Conservation (phyloP, 1,140 invertebrate species). For the Coenobita brevimanus region DNA sequence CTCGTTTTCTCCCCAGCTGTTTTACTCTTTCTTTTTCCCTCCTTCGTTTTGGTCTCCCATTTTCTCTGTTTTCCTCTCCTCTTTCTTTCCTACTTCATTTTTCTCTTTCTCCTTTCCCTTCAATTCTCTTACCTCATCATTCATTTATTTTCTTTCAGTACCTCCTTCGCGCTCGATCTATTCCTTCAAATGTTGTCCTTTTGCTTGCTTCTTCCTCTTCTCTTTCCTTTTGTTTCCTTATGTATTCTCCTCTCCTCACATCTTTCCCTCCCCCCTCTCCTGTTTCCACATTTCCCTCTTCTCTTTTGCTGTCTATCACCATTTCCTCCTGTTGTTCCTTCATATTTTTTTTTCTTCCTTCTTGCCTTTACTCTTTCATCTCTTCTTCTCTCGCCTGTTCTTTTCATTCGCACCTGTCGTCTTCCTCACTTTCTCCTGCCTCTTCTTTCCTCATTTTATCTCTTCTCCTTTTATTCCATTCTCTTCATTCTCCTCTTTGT, state of each 20-base stretch:
- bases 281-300: background rate
- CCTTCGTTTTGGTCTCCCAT: background rate
- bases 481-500: too few relatives aligned
- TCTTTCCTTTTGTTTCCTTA: background rate
- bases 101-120: background rate
- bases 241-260: background rate
- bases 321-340: too few relatives aligned
- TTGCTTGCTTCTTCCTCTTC: background rate
- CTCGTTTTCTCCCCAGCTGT: background rate
- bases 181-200: background rate
- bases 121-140: background rate
- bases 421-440: too few relatives aligned
- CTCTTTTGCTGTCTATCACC: too few relatives aligned
- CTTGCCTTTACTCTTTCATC: too few relatives aligned
- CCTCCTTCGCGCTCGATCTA: background rate
- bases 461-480: too few relatives aligned
- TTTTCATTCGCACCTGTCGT: too few relatives aligned
- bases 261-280: background rate
- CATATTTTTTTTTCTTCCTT: too few relatives aligned
- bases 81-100: background rate
- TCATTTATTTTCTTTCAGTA: background rate
- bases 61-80: background rate
- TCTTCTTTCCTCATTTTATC: too few relatives aligned
- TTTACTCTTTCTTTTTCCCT: background rate
- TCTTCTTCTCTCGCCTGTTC: too few relatives aligned